A percentile compares a stretch with the other conserved stretches of the same genome.
Conservation (phyloP, 2,797 vertebrate species). For the Adrianichthys oophorus region DNA sequence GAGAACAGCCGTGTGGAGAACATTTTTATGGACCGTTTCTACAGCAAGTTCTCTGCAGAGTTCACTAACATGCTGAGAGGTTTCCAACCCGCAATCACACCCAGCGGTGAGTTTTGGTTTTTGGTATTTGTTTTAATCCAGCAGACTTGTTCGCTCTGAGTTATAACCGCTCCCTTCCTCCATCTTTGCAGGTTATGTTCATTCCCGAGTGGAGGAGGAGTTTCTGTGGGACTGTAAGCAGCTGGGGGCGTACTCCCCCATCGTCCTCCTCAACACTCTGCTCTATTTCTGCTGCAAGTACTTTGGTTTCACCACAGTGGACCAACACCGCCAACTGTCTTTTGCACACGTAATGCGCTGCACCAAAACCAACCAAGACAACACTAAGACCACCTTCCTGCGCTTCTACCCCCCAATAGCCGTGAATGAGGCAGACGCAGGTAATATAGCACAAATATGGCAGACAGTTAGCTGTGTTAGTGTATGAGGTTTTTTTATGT, state of each 20-base stretch:
- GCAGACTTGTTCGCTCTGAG: neutral
- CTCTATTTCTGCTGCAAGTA: slow-evolving; percentile 98
- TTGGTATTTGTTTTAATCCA: neutral
- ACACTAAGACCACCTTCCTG: slow-evolving; percentile 89
- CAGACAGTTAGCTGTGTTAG: neutral
- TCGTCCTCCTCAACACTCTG: slow-evolving; percentile 95
- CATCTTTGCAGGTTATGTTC: slow-evolving; percentile 83
- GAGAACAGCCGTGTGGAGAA: slow-evolving; percentile 97
- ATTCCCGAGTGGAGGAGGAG: slow-evolving; percentile 95
- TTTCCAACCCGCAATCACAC: slow-evolving; percentile 89
- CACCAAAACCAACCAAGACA: slow-evolving; percentile 85
- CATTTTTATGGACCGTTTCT: slow-evolving; percentile 97
- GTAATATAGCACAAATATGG: slow-evolving; percentile 17
- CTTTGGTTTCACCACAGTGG: slow-evolving; percentile 90
- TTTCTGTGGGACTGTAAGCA: slow-evolving; percentile 98
- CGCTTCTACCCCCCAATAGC: slow-evolving; percentile 91
- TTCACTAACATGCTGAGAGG: slow-evolving; percentile 88
- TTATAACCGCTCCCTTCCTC: neutral
- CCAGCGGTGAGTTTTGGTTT: slow-evolving; percentile 82
- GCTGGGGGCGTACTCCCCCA: slow-evolving; percentile 95
- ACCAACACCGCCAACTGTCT: slow-evolving; percentile 93
- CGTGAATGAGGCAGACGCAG: slow-evolving; percentile 70
- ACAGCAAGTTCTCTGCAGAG: slow-evolving; percentile 90
- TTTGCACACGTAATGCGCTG: slow-evolving; percentile 96
- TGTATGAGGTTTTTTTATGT: neutral